Evolutionary conservation across 2,113 vertebrate genomes (phyloP), one percentile per base, ranked within the genome.

Genomic region (Terrapene triunguis): DNA sequence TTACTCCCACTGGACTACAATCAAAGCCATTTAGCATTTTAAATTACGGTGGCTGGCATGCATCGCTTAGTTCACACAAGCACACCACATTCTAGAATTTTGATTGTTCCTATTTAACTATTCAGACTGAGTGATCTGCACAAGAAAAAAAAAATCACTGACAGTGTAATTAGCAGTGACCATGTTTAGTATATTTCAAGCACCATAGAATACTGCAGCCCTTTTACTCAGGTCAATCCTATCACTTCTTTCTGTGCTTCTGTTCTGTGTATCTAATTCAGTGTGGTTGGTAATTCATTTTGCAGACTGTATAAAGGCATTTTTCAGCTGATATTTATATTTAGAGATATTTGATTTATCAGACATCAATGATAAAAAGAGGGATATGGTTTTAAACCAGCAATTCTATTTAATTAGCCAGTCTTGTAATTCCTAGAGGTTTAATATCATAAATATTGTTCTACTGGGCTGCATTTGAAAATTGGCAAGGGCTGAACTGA

Each of bases 381-480:
- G 48, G 42, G 88, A 94, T 47, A 90, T 38, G 62, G 32, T 16
- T 85, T 91, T 95, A 82, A 96, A 87, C n/a, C 65, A 90, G 25
- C 54, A 93, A 84, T 59, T 94, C 54, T 87, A 29, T 17, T 95
- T 94, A 97, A 96, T 94, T 96, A 96, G 84, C 32, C 16, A 88
- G 92, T 88, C 65, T 84, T 27, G 78, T 89, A 96, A 91, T 69
- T 96, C 76, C 82, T 89, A 35, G 47, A 62, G 50, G 55, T 94
- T 96, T 96, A 94, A 88, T 85, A 91, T 89, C 79, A 84, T 92
- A 92, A 96, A 92, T 93, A 89, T 87, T 91, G 59, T 95, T 94
- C 89, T 76, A 89, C 32, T 47, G n/a, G 42, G 17, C 48, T 96
- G 69, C 62, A 93, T 90, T 76, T 90, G 86, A 85, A 76, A 94